Base-by-base conservation (phyloP, 2,888 invertebrate species). In the Leptinotarsa peninsularis region DNA sequence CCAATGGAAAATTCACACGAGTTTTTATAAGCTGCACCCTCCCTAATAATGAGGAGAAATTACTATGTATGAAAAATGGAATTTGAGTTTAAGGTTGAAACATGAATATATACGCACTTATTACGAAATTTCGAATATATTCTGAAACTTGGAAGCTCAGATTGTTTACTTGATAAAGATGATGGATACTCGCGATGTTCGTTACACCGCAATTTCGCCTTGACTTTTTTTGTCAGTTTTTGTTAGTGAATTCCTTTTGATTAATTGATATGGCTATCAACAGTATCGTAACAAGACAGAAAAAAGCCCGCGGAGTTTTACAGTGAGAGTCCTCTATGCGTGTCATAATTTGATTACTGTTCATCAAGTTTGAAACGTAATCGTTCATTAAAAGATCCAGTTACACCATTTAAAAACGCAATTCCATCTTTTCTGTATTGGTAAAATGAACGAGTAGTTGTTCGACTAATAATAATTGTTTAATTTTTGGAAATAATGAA, bases 61-160 rank as follows among this genome's bases (percentile, higher is more conserved):
- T 58, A 69, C 14, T 43, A 27, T 27, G 18, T 49, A 21, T 58
- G 21, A 4, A 69, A 70, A 58, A 70, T 70, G 23, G 14, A 56
- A 70, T 58, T 58, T 17, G 58, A 70, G 69, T 70, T 70, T 58
- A 58, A 70, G 69, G 69, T 70, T 70, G 69, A 49, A 70, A 70
- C 18, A 58, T 70, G 56, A 58, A 49, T 43, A 58, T 49, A 60
- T 21, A 70, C 58, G 58, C 70, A 70, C 58, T 4, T 60, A 27
- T 70, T 70, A 21, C 49, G 70, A 70, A 70, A 70, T 70, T 43
- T 58, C 49, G 70, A 70, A 70, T 70, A 50, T 49, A 63, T 27
- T 63, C 63, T 13, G 63, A 63, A 63, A 33, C 33, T 63, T 63
- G 43, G 63, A 63, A 63, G 63, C n/a, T n/a, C 7, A 43, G 63